Evolutionary conservation across 1,140 invertebrate genomes (phyloP), one percentile per base, ranked within the genome.

Genomic region (Drosophila sp.): DNA sequence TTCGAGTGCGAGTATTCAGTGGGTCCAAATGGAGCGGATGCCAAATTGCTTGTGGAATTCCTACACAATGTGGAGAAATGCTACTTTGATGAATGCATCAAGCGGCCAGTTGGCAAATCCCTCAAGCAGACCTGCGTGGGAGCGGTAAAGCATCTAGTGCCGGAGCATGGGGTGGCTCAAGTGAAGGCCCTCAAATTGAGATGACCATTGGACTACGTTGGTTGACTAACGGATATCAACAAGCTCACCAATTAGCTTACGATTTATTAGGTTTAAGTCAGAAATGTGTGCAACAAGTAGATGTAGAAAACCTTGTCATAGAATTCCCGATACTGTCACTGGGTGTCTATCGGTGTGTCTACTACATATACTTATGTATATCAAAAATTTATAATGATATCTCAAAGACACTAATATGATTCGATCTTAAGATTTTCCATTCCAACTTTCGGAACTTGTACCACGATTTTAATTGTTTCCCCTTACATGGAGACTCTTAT

Each of bases 21-120:
- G 25, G 96, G 95, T 4, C 96, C 96, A 6, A 95, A 96, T 90
- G 96, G 95, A 10, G 95, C 94, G 1, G 94, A 96, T 80, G 92
- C 93, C 58, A 94, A 95, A 79, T 90, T 97, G 57, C 93, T 96
- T 71, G 86, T 94, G 4, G 93, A 94, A 70, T 96, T 96, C 91
- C 94, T 95, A 82, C 90, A 94, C 69, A 94, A 94, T 47, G 90
- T 94, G 23, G 90, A 92, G 71, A 91, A 93, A 55, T 95, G 95
- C 89, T 93, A 93, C 61, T 86, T 91, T 50, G 92, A 92, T 69
- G 93, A 93, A 63, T 94, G 94, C 85, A 92, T 82, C 32, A 80
- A 75, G 40, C 92, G 93, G 60, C 76, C 92, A 66, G 69, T 66
- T 1, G 82, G 92, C 25, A 93, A 92, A 70, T 80, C 92, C 4